Evolutionary conservation across 1,140 invertebrate genomes (phyloP).

Genomic region (Copidosoma floridanum): DNA sequence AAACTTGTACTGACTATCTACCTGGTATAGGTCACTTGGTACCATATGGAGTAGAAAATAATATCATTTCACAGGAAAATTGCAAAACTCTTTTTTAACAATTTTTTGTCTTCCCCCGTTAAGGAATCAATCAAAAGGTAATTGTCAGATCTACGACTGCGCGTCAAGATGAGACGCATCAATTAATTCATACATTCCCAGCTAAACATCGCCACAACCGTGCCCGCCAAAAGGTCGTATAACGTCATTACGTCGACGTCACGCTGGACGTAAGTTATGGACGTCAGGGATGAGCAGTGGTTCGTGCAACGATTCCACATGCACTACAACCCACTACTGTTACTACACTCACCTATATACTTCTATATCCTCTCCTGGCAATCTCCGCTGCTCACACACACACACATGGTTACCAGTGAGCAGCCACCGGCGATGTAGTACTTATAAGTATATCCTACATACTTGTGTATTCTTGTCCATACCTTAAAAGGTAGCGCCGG

Average conservation of each 20-base stretch:
- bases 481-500: constrained; percentile 39
- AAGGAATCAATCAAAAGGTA: too few relatives aligned
- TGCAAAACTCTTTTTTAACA: too few relatives aligned
- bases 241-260: constrained; percentile 3
- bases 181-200: constrained; percentile 6
- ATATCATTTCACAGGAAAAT: too few relatives aligned
- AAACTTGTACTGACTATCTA: too few relatives aligned
- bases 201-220: neutral
- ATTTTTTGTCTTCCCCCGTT: too few relatives aligned
- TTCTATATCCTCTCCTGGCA: constrained; percentile 33
- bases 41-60: too few relatives aligned
- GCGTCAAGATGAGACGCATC: neutral
- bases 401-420: too few relatives aligned
- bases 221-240: neutral
- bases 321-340: constrained; percentile 28
- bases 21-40: too few relatives aligned
- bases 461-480: constrained; percentile 36
- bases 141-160: too few relatives aligned
- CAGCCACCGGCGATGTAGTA: too few relatives aligned
- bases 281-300: neutral
- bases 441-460: too few relatives aligned
- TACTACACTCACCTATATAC: constrained; percentile 25
- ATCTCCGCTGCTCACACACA: constrained; percentile 31
- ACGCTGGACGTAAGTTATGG: constrained; percentile 9
- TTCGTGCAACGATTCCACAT: constrained; percentile 20